Conservation (phyloP, 1,140 invertebrate genomes). For the Eurosta solidaginis region DNA sequence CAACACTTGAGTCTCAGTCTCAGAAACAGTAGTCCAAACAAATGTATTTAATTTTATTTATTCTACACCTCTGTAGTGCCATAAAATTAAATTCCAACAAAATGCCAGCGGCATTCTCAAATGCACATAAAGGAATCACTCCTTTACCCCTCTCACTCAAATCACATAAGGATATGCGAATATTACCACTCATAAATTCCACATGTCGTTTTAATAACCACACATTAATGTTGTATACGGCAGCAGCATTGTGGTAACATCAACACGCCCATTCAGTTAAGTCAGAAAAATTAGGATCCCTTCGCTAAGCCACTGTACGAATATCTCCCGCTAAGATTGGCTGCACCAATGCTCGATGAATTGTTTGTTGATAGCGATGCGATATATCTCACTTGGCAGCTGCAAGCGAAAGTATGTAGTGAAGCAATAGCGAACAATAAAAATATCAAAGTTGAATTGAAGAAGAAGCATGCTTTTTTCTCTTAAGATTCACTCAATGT, state of each 20-base stretch:
- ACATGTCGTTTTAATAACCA: slow-evolving; percentile 43
- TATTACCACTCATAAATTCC: slow-evolving; percentile 32
- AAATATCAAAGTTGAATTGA: neutral
- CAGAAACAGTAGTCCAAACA: no score
- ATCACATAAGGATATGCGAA: neutral
- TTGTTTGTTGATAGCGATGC: neutral
- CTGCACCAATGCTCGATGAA: neutral
- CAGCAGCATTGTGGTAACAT: slow-evolving; percentile 10
- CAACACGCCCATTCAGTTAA: slow-evolving; percentile 28
- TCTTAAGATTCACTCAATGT: no score
- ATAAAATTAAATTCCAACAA: no score
- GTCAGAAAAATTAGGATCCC: slow-evolving; percentile 24
- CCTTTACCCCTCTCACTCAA: no score
- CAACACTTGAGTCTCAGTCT: no score
- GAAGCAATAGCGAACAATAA: neutral
- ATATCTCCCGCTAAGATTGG: neutral
- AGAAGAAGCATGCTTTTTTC: no score
- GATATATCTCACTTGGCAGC: slow-evolving; percentile 25
- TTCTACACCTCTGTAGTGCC: no score
- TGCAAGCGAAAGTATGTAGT: neutral
- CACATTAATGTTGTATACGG: slow-evolving; percentile 36
- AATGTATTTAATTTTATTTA: no score
- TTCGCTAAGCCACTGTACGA: neutral
- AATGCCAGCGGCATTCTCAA: no score
- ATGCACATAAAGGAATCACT: no score